Evolutionary conservation across 1,140 invertebrate species (phyloP).

Genomic region (Asbolus verrucosus): DNA sequence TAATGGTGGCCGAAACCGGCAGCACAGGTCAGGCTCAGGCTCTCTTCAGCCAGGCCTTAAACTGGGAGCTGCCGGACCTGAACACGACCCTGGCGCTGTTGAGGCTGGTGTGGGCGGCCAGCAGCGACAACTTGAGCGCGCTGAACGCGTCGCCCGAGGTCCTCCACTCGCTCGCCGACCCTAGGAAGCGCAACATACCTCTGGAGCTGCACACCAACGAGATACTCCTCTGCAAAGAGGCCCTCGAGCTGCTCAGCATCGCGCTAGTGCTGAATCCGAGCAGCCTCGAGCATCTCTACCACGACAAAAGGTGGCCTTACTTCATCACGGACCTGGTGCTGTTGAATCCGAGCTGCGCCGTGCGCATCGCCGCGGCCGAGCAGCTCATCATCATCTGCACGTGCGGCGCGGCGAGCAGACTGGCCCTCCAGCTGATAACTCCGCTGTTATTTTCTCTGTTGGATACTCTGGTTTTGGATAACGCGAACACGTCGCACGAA

Average conservation of each 20-base stretch:
- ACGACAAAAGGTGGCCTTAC: constrained; percentile 88
- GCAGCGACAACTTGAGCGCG: constrained; percentile 77
- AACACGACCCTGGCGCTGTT: constrained; percentile 78
- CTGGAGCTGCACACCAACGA: constrained; percentile 69
- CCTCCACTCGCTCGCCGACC: constrained; percentile 70
- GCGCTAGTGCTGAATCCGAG: constrained; percentile 87
- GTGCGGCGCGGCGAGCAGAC: constrained; percentile 74
- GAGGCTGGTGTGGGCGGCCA: constrained; percentile 83
- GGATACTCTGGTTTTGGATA: constrained; percentile 79
- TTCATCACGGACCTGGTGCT: constrained; percentile 92
- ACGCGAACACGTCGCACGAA: constrained; percentile 84
- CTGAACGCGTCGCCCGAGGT: constrained; percentile 75
- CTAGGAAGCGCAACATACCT: constrained; percentile 67
- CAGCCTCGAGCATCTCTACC: constrained; percentile 78
- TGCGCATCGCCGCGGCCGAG: constrained; percentile 82
- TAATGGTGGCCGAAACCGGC: constrained; percentile 61
- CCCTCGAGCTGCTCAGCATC: constrained; percentile 91
- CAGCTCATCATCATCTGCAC: constrained; percentile 85
- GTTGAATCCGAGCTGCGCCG: constrained; percentile 77
- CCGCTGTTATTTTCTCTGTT: constrained; percentile 83
- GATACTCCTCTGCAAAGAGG: constrained; percentile 86
- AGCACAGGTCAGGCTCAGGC: constrained; percentile 60
- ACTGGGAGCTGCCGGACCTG: constrained; percentile 75
- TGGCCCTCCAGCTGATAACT: constrained; percentile 78
- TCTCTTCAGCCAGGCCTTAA: constrained; percentile 68